These are phyloP conservation scores for Automeris io DNA, from an alignment of 2,888 invertebrate species.

Conservation along the genomic window DNA sequence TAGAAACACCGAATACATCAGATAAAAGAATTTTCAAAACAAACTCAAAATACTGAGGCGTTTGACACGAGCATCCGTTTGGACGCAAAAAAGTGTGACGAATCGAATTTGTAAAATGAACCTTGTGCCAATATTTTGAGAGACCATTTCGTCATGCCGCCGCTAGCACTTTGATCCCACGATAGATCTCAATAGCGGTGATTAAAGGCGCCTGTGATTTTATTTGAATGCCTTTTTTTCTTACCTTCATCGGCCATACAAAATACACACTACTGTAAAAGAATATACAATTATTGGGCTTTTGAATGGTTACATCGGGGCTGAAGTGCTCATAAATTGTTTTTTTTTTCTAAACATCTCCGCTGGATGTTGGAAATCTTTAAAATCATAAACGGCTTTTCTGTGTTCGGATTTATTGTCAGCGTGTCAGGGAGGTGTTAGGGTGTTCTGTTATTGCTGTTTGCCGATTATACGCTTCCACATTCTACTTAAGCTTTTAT, in stretches of 20 bases:
- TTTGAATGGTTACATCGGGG: conserved; percentile 76
- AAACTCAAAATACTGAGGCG: conserved; percentile 77
- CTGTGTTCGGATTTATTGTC: conserved; percentile 54
- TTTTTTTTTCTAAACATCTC: conserved; percentile 45
- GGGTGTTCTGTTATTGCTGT: conserved; percentile 40
- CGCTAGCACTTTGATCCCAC: conserved; percentile 65
- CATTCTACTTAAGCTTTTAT: conserved; percentile 13
- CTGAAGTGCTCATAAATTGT: conserved; percentile 76
- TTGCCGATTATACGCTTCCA: conserved; percentile 60
- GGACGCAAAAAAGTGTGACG: conserved; percentile 63
- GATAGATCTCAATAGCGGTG: conserved; percentile 77
- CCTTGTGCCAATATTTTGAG: conserved; percentile 62
- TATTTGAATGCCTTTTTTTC: conserved; percentile 71
- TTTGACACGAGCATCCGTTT: conserved; percentile 77
- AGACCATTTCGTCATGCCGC: conserved; percentile 53
- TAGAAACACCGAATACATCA: conserved; percentile 71
- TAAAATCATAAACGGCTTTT: conserved; percentile 65
- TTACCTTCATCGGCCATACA: conserved; percentile 67
- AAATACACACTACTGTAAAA: conserved; percentile 76
- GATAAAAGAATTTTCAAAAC: conserved; percentile 78
- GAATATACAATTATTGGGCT: conserved; percentile 76
- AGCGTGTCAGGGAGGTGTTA: conserved; percentile 49
- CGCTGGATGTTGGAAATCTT: conserved; percentile 57
- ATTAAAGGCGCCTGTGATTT: conserved; percentile 77
- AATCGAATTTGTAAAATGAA: conserved; percentile 49